Conservation (phyloP, 2,797 vertebrate genomes). For the Falco columbarius region DNA sequence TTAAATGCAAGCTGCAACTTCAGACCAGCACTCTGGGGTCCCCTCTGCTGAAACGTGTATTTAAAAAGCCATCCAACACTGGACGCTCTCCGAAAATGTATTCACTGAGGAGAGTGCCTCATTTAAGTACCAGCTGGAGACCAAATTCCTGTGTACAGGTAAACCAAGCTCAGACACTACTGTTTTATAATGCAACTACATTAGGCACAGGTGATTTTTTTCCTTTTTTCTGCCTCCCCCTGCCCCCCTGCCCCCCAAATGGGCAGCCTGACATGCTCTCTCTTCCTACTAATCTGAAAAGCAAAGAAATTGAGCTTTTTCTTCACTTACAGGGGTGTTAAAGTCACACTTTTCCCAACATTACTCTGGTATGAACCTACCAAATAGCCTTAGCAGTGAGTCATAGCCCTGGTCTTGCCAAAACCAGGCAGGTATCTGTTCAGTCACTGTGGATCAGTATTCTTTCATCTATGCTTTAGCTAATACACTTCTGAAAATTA, state of each 20-base stretch:
- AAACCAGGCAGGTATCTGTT: accelerated
- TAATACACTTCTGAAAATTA: background rate
- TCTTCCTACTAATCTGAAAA: background rate
- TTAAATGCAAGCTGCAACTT: background rate
- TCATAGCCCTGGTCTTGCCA: background rate
- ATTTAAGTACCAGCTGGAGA: background rate
- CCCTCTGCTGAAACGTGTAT: background rate
- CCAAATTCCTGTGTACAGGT: background rate
- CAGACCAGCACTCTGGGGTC: background rate
- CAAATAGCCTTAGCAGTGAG: background rate
- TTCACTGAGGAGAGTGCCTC: background rate
- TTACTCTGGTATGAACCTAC: background rate
- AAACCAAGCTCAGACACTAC: background rate
- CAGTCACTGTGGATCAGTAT: background rate
- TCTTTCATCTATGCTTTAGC: background rate
- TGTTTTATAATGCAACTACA: background rate
- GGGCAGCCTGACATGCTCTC: background rate
- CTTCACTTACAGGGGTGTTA: background rate
- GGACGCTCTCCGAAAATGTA: background rate
- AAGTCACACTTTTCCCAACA: background rate
- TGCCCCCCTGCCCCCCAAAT: background rate
- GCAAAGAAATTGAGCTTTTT: background rate
- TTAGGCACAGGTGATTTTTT: background rate
- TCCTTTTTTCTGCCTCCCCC: too few relatives aligned
- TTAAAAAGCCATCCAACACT: background rate